A percentile compares a stretch with the other conserved stretches of the same genome.
phyloP scores from a whole-genome alignment of 2,888 invertebrate species.

The Ophraella communa region DNA sequence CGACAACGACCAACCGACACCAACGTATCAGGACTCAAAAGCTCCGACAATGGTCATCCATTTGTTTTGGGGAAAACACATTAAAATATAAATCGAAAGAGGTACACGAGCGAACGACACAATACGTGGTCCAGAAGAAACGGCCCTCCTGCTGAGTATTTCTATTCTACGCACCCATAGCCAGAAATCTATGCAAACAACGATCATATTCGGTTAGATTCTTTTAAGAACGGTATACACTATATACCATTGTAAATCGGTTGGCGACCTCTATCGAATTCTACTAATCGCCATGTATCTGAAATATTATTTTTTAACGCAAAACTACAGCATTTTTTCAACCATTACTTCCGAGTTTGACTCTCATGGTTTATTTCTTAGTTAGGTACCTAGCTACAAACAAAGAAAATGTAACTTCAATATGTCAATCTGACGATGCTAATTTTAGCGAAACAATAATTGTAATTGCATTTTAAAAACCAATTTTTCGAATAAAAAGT shows the following conservation, averaged over 20 bases:
- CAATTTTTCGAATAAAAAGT: too few species aligned
- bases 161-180: neutral
- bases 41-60: constrained; percentile 58
- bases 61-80: constrained; percentile 61
- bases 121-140: constrained; percentile 56
- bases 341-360: too few species aligned
- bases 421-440: too few species aligned
- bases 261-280: too few species aligned
- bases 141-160: constrained; percentile 48
- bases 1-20: constrained; percentile 2
- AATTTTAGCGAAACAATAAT: too few species aligned
- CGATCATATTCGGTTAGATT: neutral
- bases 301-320: too few species aligned
- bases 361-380: too few species aligned
- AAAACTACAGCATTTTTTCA: too few species aligned
- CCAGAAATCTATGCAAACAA: constrained; percentile 1
- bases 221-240: neutral
- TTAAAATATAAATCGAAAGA: constrained; percentile 60
- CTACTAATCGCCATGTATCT: too few species aligned
- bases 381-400: too few species aligned
- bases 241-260: neutral
- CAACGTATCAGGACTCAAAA: constrained; percentile 51
- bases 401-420: too few species aligned
- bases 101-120: constrained; percentile 55
- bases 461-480: too few species aligned